These are phyloP conservation scores for Gadus macrocephalus DNA, from an alignment of 2,113 vertebrate species.

Conservation along the genomic window DNA sequence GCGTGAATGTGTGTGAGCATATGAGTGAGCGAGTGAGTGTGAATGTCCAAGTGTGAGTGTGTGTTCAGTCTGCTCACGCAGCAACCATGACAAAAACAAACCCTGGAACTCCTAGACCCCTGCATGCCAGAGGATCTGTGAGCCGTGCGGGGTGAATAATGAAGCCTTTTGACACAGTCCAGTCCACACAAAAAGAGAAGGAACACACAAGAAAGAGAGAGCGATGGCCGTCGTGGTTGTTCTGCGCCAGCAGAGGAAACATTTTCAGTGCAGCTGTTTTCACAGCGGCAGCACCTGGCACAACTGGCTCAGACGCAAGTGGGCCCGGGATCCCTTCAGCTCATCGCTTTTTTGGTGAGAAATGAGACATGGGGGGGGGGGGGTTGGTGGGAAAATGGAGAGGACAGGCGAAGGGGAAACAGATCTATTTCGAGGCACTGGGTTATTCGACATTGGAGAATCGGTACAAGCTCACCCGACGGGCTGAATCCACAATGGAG, in stretches of 20 bases:
- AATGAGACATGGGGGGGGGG: background rate
- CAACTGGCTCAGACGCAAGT: conserved; percentile 40
- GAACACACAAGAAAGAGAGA: conserved; percentile 10
- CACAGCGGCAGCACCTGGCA: conserved; percentile 57
- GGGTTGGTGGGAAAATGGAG: conserved; percentile 25
- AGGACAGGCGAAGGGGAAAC: conserved; percentile 5
- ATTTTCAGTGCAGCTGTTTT: conserved; percentile 61
- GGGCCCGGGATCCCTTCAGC: conserved; percentile 44
- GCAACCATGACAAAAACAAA: conserved; percentile 52
- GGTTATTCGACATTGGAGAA: conserved; percentile 13
- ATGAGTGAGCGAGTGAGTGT: too few species aligned
- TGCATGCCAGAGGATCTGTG: conserved; percentile 36
- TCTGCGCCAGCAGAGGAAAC: conserved; percentile 40
- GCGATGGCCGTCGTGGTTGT: too few species aligned
- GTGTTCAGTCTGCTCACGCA: conserved; percentile 53
- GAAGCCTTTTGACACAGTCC: conserved; percentile 56
- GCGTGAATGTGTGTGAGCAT: conserved; percentile 37
- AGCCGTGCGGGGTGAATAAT: conserved; percentile 41
- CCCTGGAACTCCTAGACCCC: conserved; percentile 42
- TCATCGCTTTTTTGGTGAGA: conserved; percentile 33
- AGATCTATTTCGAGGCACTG: background rate
- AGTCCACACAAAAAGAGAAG: conserved; percentile 37
- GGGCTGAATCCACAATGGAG: background rate
- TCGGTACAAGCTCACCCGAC: background rate
- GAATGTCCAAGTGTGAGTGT: conserved; percentile 19